Conservation (phyloP, 2,113 vertebrate genomes). For the Ailuropoda melanoleuca region DNA sequence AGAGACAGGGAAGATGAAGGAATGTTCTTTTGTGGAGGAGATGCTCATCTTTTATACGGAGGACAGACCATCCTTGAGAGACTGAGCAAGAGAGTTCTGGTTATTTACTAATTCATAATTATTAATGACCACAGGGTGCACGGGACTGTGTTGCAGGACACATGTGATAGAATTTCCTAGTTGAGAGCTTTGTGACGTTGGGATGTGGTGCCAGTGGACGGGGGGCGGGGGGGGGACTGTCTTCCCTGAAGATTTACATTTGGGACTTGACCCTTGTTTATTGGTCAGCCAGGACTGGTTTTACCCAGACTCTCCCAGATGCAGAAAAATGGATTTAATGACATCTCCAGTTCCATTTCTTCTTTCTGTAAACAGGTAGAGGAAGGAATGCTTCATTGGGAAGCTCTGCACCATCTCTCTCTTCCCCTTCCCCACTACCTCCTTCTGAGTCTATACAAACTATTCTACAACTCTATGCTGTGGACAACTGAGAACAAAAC, state of each 20-base stretch:
- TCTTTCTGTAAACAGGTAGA: neutral
- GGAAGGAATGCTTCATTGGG: neutral
- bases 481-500: neutral
- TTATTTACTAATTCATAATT: constrained; percentile 41
- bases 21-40: constrained; percentile 5
- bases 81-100: neutral
- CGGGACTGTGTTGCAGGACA: neutral
- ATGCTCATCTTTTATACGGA: neutral
- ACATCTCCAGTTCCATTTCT: neutral
- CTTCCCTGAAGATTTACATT: constrained; percentile 7
- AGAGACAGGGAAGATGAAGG: neutral
- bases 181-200: neutral
- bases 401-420: neutral
- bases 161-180: constrained; percentile 46
- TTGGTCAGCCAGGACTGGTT: neutral
- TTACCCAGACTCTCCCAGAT: neutral
- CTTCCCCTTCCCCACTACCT: neutral
- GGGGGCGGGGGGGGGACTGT: neutral
- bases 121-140: neutral
- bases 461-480: neutral
- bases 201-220: neutral
- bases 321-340: neutral
- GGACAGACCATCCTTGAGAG: neutral
- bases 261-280: neutral
- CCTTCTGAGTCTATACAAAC: neutral